These are phyloP conservation scores for Zaprionus obscuricornis DNA, from an alignment of 2,888 invertebrate species.

Conservation along the genomic window DNA sequence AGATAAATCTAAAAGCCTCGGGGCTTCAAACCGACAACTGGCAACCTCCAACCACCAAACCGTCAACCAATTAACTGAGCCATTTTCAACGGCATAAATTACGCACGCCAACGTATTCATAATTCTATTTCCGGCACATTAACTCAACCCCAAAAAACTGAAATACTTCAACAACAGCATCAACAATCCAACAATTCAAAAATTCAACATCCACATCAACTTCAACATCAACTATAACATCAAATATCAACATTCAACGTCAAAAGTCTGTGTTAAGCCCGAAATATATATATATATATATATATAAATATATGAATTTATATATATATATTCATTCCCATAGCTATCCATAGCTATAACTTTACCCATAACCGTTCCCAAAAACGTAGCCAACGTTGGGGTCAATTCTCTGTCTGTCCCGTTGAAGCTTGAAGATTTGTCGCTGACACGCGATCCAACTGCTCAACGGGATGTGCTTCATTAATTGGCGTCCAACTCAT, in stretches of 20 bases:
- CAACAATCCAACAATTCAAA: not conserved
- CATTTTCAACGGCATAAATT: slow-evolving; percentile 71
- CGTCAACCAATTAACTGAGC: slow-evolving; percentile 40
- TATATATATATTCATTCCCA: no score
- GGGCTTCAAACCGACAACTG: not conserved
- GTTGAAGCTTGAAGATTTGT: slow-evolving; percentile 59
- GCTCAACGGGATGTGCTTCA: slow-evolving; percentile 75
- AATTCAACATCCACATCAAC: no score
- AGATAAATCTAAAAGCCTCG: slow-evolving; percentile 76
- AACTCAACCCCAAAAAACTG: slow-evolving; percentile 36
- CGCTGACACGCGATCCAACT: slow-evolving; percentile 66
- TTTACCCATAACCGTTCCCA: slow-evolving; percentile 16
- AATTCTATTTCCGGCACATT: slow-evolving; percentile 78
- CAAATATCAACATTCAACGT: no score
- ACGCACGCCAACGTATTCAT: slow-evolving; percentile 78
- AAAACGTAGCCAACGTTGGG: slow-evolving; percentile 18
- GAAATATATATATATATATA: no score
- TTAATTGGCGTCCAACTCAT: slow-evolving; percentile 65
- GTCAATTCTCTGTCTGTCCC: slow-evolving; percentile 29
- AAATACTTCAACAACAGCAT: slow-evolving; percentile 1
- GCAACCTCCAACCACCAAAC: slow-evolving; percentile 17
- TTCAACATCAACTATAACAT: no score
- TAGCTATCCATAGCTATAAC: no score
- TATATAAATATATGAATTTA: no score
- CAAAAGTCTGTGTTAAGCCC: no score